Evolutionary conservation across 2,797 vertebrate genomes (phyloP).

Genomic region (Bradypodion pumilum): DNA sequence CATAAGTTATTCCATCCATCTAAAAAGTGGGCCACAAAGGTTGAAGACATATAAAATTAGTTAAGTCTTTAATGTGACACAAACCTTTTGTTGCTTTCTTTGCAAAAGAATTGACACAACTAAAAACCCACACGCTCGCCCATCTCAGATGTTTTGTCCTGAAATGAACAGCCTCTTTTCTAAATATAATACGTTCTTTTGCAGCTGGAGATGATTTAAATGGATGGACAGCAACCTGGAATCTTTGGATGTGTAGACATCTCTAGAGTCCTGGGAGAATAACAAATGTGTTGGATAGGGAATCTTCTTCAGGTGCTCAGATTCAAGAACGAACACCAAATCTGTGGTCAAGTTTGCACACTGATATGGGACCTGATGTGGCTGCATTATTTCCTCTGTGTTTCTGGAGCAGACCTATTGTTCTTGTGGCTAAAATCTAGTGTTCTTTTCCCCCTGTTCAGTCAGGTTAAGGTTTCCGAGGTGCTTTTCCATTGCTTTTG

Average conservation of each 20-base stretch:
- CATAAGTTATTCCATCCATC: too few relatives aligned
- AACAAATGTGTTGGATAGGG: constrained; percentile 18
- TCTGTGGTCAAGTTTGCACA: constrained; percentile 25
- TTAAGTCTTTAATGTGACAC: too few relatives aligned
- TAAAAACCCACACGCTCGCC: too few relatives aligned
- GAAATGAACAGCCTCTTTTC: constrained; percentile 17
- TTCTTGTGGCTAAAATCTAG: not conserved
- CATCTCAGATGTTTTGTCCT: not conserved
- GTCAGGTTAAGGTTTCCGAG: not conserved
- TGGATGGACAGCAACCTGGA: not conserved
- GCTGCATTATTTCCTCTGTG: too few relatives aligned
- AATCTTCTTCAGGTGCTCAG: constrained; percentile 8
- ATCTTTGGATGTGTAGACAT: constrained; percentile 22
- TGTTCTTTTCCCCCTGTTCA: too few relatives aligned
- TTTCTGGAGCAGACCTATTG: not conserved
- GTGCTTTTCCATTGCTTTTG: not conserved
- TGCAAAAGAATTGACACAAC: too few relatives aligned
- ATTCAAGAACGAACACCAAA: constrained; percentile 28
- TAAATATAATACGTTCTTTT: constrained; percentile 67
- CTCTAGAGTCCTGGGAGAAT: not conserved
- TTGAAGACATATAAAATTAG: too few relatives aligned
- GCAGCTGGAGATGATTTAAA: constrained; percentile 95
- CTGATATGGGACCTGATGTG: too few relatives aligned
- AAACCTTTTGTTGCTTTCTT: too few relatives aligned
- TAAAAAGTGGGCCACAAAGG: too few relatives aligned